Percentiles rank a stretch among this genome's conserved stretches.
phyloP scores from a whole-genome alignment of 2,888 invertebrate genomes.

The Ophion obscuratus region DNA sequence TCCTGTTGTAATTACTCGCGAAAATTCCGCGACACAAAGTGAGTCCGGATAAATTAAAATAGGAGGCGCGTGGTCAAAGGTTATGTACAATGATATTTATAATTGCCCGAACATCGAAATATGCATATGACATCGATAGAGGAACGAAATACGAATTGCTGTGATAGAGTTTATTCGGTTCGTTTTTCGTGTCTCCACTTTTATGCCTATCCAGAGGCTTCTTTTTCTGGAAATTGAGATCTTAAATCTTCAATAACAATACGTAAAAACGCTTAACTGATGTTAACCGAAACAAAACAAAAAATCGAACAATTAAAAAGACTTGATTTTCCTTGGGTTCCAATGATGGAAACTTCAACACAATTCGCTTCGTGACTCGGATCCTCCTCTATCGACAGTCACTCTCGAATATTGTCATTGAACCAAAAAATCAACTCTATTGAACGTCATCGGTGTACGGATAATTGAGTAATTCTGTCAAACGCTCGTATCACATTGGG shows the following conservation, averaged over 20 bases:
- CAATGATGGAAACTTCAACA: too few species aligned
- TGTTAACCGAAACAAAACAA: too few species aligned
- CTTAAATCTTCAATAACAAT: too few species aligned
- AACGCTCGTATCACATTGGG: background rate
- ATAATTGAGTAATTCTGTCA: background rate
- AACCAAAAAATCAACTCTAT: background rate
- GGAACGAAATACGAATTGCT: background rate
- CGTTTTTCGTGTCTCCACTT: too few species aligned
- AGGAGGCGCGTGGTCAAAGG: background rate
- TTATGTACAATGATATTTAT: background rate
- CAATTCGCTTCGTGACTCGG: background rate
- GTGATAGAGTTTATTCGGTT: background rate
- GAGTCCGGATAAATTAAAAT: background rate
- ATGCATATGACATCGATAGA: background rate
- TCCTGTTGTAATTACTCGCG: background rate
- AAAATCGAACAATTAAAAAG: too few species aligned
- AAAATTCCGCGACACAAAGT: background rate
- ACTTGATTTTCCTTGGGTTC: too few species aligned
- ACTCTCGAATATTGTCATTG: background rate
- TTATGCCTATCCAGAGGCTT: too few species aligned
- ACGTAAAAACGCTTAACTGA: too few species aligned
- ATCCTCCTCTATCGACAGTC: background rate
- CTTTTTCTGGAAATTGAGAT: too few species aligned
- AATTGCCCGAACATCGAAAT: background rate
- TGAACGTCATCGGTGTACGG: background rate